Evolutionary conservation across 2,797 vertebrate species (phyloP).

Genomic region (Myripristis murdjan): DNA sequence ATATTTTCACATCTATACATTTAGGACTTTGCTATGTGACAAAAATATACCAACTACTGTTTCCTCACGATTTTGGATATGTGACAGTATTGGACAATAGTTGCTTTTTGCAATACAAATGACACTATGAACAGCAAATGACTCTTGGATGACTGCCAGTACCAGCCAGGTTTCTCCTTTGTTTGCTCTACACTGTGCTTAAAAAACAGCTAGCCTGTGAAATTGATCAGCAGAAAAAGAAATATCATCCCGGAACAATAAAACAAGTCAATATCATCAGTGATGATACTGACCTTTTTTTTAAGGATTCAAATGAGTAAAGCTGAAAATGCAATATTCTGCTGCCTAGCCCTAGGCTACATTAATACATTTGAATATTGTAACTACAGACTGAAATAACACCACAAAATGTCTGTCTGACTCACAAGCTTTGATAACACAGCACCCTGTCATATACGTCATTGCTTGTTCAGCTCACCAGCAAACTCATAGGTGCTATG

Average conservation of each 20-base stretch:
- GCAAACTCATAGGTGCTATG: slow-evolving; percentile 4
- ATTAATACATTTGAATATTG: slow-evolving; percentile 11
- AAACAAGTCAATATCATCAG: too few relatives aligned
- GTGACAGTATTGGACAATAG: slow-evolving; percentile 4
- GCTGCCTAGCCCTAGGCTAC: background rate
- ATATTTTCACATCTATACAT: background rate
- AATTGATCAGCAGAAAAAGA: slow-evolving; percentile 10
- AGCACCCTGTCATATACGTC: background rate
- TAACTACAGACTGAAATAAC: slow-evolving; percentile 7
- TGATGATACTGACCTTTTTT: too few relatives aligned
- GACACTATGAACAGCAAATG: slow-evolving; percentile 11
- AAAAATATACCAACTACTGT: slow-evolving; percentile 1
- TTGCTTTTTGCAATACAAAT: slow-evolving; percentile 28
- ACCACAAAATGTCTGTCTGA: background rate
- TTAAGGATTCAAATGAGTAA: too few relatives aligned
- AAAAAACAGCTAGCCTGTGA: slow-evolving; percentile 5
- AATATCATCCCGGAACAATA: background rate
- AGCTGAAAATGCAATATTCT: too few relatives aligned
- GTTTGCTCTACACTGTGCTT: slow-evolving; percentile 4
- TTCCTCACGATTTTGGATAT: too few relatives aligned
- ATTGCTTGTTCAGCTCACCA: slow-evolving; percentile 11
- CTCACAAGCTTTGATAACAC: background rate
- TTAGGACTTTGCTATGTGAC: background rate
- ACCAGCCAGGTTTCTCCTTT: slow-evolving; percentile 6
- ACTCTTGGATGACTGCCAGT: slow-evolving; percentile 12